A percentile compares a stretch with the other conserved stretches of the same genome.
Conservation (phyloP, 92 coral and sea anemone species). For the Umimayanthus kanabou region DNA sequence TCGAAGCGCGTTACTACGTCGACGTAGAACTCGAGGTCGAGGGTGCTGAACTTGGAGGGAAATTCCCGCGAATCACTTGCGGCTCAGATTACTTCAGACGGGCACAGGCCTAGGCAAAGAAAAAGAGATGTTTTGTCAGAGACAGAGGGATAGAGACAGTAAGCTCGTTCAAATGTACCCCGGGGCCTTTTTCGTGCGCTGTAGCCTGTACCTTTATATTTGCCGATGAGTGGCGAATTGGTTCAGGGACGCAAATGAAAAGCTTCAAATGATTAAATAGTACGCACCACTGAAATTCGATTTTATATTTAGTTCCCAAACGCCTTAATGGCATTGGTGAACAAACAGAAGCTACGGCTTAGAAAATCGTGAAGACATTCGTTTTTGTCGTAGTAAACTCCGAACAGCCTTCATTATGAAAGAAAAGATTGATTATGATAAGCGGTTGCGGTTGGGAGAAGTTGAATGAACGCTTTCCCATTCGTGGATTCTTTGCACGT, state of each 20-base stretch:
- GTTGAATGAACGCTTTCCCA: constrained; percentile 37
- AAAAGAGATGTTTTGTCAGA: not conserved
- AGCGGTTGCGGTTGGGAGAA: constrained; percentile 35
- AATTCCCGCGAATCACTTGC: constrained; percentile 88
- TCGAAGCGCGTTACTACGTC: constrained; percentile 40
- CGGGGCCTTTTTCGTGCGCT: not conserved
- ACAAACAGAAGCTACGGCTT: not conserved
- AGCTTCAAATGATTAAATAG: not conserved
- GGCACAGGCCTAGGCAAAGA: constrained; percentile 29
- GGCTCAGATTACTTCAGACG: constrained; percentile 57
- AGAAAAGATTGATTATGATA: constrained; percentile 34
- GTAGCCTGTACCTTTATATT: not conserved
- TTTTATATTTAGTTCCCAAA: not conserved
- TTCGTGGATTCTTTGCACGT: constrained; percentile 37
- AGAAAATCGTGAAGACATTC: not conserved
- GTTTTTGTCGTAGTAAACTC: not conserved
- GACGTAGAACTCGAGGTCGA: constrained; percentile 49
- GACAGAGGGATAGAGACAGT: not conserved
- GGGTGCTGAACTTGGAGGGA: constrained; percentile 51
- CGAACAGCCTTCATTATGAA: constrained; percentile 29
- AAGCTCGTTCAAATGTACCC: not conserved
- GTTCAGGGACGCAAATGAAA: not conserved
- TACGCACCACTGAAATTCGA: constrained; percentile 22
- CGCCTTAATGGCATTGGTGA: not conserved
- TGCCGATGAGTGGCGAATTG: not conserved